Conservation (phyloP, 2,113 vertebrate species). For the Psophia crepitans region DNA sequence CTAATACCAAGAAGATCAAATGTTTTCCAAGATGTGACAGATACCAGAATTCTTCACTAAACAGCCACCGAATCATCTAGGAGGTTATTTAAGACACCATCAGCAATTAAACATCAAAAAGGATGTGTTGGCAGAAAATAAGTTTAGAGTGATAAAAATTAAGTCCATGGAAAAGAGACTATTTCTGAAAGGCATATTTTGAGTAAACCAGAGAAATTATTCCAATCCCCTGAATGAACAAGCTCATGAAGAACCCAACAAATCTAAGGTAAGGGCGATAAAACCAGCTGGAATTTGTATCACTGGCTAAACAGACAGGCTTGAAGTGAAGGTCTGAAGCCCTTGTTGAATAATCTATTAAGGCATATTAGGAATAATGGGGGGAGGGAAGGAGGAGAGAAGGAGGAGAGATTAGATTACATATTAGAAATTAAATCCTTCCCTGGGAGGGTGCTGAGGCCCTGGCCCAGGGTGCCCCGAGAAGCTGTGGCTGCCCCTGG, state of each 20-base stretch:
- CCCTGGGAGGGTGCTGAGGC: too few relatives aligned
- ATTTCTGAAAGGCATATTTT: neutral
- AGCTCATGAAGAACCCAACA: neutral
- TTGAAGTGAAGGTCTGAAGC: neutral
- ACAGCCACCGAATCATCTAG: neutral
- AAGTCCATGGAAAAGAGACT: neutral
- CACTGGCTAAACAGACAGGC: neutral
- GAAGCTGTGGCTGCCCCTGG: too few relatives aligned
- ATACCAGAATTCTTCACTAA: neutral
- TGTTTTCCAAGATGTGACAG: neutral
- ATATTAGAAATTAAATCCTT: too few relatives aligned
- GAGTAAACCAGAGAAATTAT: neutral
- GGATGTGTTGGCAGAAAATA: neutral
- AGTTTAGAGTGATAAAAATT: neutral
- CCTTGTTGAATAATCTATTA: neutral
- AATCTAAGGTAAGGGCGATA: neutral
- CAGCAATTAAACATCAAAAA: neutral
- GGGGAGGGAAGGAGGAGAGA: accelerated
- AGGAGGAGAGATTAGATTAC: too few relatives aligned
- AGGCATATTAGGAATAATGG: accelerated
- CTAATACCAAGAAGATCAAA: neutral
- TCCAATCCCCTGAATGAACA: neutral
- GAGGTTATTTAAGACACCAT: neutral
- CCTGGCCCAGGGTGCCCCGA: too few relatives aligned
- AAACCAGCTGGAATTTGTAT: neutral